These are phyloP conservation scores for Opisthograptis luteolata DNA, from an alignment of 2,888 invertebrate species.

Conservation along the genomic window DNA sequence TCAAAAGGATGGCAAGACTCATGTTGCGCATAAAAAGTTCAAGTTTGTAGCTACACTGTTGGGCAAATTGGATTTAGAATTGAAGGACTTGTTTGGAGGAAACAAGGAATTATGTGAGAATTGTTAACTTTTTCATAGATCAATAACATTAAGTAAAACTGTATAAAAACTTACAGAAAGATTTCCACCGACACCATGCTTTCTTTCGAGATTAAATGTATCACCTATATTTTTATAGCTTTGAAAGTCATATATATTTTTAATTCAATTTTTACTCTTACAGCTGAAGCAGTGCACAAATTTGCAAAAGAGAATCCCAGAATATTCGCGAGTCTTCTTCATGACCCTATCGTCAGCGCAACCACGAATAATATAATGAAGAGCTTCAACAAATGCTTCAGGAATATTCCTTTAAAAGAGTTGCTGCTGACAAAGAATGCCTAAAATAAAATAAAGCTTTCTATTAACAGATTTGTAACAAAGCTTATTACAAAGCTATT, in stretches of 20 bases:
- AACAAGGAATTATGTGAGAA: slow-evolving; percentile 33
- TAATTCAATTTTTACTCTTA: not conserved
- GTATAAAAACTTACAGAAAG: no score
- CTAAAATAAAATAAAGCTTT: not conserved
- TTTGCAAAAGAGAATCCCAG: slow-evolving; percentile 15
- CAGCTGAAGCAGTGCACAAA: slow-evolving; percentile 8
- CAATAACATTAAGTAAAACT: no score
- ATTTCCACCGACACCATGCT: no score
- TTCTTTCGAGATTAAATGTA: no score
- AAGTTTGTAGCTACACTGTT: slow-evolving; percentile 14
- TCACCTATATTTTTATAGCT: no score
- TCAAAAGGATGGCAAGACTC: slow-evolving; percentile 15
- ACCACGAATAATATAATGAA: slow-evolving; percentile 30
- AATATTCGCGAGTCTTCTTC: not conserved
- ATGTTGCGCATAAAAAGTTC: slow-evolving; percentile 19
- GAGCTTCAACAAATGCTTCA: slow-evolving; percentile 36
- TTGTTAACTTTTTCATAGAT: no score
- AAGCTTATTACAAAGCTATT: no score
- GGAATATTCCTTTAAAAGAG: slow-evolving; percentile 24
- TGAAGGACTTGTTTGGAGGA: slow-evolving; percentile 36
- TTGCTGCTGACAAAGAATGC: slow-evolving; percentile 4
- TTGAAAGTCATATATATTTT: no score
- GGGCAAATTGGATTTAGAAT: slow-evolving; percentile 23
- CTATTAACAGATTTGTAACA: no score
- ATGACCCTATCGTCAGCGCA: slow-evolving; percentile 29